Evolutionary conservation across 35 echinoderm and acorn worm genomes (phyloP), one percentile per base, ranked within the genome.

Genomic region (Anneissia japonica): DNA sequence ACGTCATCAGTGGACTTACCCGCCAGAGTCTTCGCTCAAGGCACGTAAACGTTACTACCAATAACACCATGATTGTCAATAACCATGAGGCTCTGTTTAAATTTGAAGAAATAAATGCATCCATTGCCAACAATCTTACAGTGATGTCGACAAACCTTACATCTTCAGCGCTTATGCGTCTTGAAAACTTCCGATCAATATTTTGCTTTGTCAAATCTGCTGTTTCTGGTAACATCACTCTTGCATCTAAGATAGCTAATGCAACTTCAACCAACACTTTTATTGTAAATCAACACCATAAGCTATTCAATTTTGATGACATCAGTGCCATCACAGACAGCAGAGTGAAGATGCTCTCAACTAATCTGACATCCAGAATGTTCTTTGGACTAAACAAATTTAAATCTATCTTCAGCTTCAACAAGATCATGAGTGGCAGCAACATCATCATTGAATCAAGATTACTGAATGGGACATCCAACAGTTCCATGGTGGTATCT

Each of bases 361-460:
- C 51, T 12, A 88, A 88, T 34, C 34, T 79, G 23, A 46, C 37
- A 3, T 80, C 76, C 0, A 79, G 72, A 21, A 80, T 79, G 32
- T 77, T 36, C 28, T 30, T 88, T 36, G 33, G 46, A 17, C 31
- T 88, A 10, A 30, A 35, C 31, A 12, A 88, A 31, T 36, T 88
- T 40, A 80, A 2, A 32, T 81, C 86, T 56, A 41, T 79, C 51
- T 81, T 77, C 13, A 73, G 55, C 86, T 88, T 88, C 33, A 35
- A 13, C 3, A 88, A 73, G 46, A 56, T 84, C 26, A 39, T 39
- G 34, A 36, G 30, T 55, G 82, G 21, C 51, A 72, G 51, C 13
- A 72, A 84, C 23, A 35, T 72, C 46, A 84, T 23, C 46, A 72
- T 72, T 37, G 35, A 84, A 31, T 72, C 82, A n/a, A 72, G 46